These are phyloP conservation scores for Drosophila anceps DNA, from an alignment of 2,888 invertebrate genomes.

Conservation along the genomic window DNA sequence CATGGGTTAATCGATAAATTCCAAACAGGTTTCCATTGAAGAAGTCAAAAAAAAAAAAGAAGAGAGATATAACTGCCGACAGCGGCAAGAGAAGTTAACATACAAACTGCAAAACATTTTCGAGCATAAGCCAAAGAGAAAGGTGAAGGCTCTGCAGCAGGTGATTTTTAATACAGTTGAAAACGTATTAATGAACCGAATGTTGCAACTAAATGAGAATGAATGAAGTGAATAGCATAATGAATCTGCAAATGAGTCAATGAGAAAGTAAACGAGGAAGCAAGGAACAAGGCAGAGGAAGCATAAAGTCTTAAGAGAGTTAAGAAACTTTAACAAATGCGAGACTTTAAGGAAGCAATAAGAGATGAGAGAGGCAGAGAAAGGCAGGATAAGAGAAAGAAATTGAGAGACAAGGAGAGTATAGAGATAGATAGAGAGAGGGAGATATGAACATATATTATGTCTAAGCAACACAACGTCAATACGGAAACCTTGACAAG, in stretches of 20 bases:
- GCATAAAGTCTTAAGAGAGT: not conserved
- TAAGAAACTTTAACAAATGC: not conserved
- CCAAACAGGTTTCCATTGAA: constrained; percentile 17
- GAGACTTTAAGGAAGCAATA: not conserved
- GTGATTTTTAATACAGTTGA: not conserved
- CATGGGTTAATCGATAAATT: constrained; percentile 44
- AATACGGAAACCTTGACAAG: no score
- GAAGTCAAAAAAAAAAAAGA: not conserved
- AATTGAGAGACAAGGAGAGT: not conserved
- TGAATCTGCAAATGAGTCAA: not conserved
- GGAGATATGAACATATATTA: not conserved
- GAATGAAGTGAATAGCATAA: not conserved
- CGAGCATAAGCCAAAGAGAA: not conserved
- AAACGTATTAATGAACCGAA: not conserved
- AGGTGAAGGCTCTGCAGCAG: not conserved
- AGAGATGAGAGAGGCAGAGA: not conserved
- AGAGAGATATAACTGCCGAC: not conserved
- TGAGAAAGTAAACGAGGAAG: not conserved
- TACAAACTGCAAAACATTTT: not conserved
- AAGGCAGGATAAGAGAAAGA: not conserved
- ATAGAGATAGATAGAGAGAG: not conserved
- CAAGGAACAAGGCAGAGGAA: not conserved
- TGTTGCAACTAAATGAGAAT: not conserved
- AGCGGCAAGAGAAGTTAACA: not conserved
- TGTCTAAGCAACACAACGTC: no score